These are phyloP conservation scores for Rhabdomys pumilio DNA, from an alignment of 2,797 vertebrate genomes.

Conservation along the genomic window DNA sequence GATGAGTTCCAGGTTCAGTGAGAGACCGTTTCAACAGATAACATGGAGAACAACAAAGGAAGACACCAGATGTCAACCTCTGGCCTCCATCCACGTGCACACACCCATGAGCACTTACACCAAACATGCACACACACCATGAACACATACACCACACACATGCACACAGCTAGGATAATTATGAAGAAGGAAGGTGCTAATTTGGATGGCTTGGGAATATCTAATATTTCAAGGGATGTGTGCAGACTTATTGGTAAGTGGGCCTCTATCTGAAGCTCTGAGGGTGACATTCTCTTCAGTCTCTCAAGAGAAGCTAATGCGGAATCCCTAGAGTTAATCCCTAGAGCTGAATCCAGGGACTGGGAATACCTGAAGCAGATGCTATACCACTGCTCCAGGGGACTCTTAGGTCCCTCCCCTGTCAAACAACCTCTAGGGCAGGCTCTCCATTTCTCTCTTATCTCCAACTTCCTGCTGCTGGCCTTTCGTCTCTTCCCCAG, in stretches of 20 bases:
- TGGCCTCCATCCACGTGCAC: not conserved
- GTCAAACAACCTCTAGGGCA: not conserved
- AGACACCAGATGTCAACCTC: not conserved
- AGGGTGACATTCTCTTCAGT: constrained; percentile 22
- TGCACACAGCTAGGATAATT: not conserved
- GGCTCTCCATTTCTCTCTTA: not conserved
- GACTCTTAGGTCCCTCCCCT: not conserved
- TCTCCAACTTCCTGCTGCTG: constrained; percentile 20
- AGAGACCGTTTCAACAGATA: not conserved
- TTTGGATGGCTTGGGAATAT: not conserved
- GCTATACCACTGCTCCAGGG: not conserved
- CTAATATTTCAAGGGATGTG: not conserved
- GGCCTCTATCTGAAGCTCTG: constrained; percentile 8
- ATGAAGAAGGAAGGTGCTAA: not conserved
- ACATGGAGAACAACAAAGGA: not conserved
- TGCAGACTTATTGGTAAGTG: constrained; percentile 26
- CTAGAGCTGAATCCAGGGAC: not conserved
- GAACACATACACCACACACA: too few relatives aligned
- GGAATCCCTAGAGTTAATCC: not conserved
- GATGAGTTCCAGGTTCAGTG: not conserved
- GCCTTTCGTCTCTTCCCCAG: not conserved
- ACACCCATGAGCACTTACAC: not conserved
- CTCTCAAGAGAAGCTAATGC: not conserved
- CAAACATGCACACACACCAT: not conserved
- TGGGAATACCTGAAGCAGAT: not conserved